Percentiles rank a stretch among this genome's conserved stretches.
Evolutionary conservation across 2,888 invertebrate genomes (phyloP).

Genomic region (Scaptomyza reducta): DNA sequence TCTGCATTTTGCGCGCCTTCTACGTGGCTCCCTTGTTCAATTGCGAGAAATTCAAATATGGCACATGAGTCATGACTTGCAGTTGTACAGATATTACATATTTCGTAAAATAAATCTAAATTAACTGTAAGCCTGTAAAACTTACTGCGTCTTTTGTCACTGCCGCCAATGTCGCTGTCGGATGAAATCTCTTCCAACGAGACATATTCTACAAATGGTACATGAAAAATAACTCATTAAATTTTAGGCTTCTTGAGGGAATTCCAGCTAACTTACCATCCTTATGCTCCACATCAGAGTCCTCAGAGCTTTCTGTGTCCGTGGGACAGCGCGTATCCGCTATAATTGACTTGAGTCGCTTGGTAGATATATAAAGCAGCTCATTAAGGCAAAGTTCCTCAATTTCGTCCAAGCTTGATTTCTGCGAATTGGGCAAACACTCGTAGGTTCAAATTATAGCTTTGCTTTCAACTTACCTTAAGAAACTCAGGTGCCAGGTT

Average conservation of each 20-base stretch:
- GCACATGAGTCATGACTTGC: slow-evolving; percentile 44
- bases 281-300: slow-evolving; percentile 82
- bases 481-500: slow-evolving; percentile 86
- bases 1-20: slow-evolving; percentile 79
- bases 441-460: neutral
- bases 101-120: slow-evolving; percentile 32
- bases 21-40: slow-evolving; percentile 73
- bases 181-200: slow-evolving; percentile 87
- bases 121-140: slow-evolving; percentile 38
- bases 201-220: slow-evolving; percentile 85
- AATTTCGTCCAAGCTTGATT: slow-evolving; percentile 84
- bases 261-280: slow-evolving; percentile 66
- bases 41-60: slow-evolving; percentile 74
- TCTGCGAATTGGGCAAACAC: slow-evolving; percentile 51
- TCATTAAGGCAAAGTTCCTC: slow-evolving; percentile 87
- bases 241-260: neutral
- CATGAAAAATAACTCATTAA: neutral
- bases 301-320: slow-evolving; percentile 83
- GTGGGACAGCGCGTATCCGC: slow-evolving; percentile 82
- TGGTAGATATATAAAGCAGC: slow-evolving; percentile 87
- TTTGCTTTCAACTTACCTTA: slow-evolving; percentile 67
- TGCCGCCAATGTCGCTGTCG: slow-evolving; percentile 81
- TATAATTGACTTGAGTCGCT: slow-evolving; percentile 86
- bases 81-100: slow-evolving; percentile 42
- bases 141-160: slow-evolving; percentile 59